Evolutionary conservation across 2,888 invertebrate species (phyloP), one percentile per base, ranked within the genome.

Genomic region (Phymatocera aterrima): DNA sequence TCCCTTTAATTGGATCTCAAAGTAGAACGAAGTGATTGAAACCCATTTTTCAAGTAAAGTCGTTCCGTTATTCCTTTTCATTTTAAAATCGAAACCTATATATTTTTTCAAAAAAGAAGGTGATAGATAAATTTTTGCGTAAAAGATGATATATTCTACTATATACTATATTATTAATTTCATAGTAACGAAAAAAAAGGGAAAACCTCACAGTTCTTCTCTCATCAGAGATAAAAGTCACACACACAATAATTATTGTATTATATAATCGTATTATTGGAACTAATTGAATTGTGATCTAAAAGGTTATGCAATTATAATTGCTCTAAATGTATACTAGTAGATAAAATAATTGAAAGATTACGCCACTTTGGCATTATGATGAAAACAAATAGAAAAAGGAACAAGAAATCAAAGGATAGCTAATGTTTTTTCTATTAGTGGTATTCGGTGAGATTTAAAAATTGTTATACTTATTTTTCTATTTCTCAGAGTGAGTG

Each of bases 1-100:
- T 95, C 89, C 94, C 95, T 0, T 68, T 90, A 15, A 83, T 85
- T 37, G 85, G 83, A 65, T 81, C 84, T 6, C 83, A 87, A 80
- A 84, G 81, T 57, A 77, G 43, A 15, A 21, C 79, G 34, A 64
- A 79, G 48, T 64, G n/a, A n/a, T n/a, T n/a, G n/a, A 79, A 79
- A 77, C 64, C 77, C 37, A 64, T 48, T 79, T 40, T n/a, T 37
- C 15, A 18, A 34, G 40, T 57, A 46, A n/a, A n/a, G n/a, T n/a
- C 68, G 37, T 61, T 48, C 21, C 24, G 18, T 57, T 72, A 34
- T 51, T 72, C 31, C n/a, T 37, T 24, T 43, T 43, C 5, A 24
- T 28, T 68, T 28, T 5, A 21, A 60, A 28, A 68, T 24, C 40
- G 24, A 24, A 5, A 43, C 8, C 21, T 15, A 24, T 68, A 43